Evolutionary conservation across 2,888 invertebrate genomes (phyloP).

Genomic region (Pandemis cinnamomeana): DNA sequence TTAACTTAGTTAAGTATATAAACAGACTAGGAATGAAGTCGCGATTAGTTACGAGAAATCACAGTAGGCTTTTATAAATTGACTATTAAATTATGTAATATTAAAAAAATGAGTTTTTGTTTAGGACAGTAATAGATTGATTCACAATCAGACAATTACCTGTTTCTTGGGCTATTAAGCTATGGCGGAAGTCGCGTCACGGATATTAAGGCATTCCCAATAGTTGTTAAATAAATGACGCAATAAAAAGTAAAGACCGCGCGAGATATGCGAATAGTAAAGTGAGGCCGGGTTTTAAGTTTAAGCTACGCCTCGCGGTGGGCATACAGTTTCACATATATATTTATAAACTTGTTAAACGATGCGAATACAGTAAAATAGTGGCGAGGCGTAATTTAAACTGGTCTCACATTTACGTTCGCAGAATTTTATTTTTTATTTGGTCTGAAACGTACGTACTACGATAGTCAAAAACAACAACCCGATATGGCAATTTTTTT

Average conservation of each 20-base stretch:
- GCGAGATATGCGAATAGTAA: too few species aligned
- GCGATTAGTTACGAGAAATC: too few species aligned
- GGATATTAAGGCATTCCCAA: neutral
- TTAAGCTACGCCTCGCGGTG: too few species aligned
- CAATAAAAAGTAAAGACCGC: neutral
- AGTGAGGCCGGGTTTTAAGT: too few species aligned
- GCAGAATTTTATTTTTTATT: too few species aligned
- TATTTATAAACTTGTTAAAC: too few species aligned
- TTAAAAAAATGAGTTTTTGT: neutral
- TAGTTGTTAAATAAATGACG: constrained; percentile 8
- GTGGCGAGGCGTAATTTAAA: too few species aligned
- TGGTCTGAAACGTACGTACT: too few species aligned
- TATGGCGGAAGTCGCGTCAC: neutral
- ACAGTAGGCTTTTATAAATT: too few species aligned
- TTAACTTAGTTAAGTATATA: neutral
- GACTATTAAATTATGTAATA: neutral
- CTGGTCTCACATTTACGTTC: too few species aligned
- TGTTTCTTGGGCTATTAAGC: constrained; percentile 3
- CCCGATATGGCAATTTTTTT: neutral
- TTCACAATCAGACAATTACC: constrained; percentile 1
- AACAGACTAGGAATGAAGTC: neutral
- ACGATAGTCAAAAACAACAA: neutral
- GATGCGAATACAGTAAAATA: too few species aligned
- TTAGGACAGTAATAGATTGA: neutral
- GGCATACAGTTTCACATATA: too few species aligned